Base-by-base conservation (phyloP, 2,797 vertebrate species). In the Hylomyscus alleni region DNA sequence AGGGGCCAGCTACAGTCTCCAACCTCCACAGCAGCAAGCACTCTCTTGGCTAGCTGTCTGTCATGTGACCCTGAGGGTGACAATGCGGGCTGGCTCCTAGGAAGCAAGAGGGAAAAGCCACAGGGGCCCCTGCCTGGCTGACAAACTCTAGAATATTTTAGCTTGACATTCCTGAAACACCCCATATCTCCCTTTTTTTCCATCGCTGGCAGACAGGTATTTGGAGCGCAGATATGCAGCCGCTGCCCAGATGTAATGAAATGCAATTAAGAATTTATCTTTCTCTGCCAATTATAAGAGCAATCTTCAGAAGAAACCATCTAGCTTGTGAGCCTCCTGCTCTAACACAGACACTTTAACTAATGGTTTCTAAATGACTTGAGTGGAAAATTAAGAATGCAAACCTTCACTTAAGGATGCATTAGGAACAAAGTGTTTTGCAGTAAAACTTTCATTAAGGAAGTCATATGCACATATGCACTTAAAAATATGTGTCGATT, bases 301-400 rank as follows among this genome's bases (percentile, higher is more conserved):
- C 95, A 97, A 96, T 97, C 98, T 98, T 98, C 96, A 95, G 97
- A 98, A 97, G 89, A 98, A 95, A 90, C 91, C 82, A 94, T 89
- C 96, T 94, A 84, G 96, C 89, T 96, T 96, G 89, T 81, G 81
- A 93, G 93, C 94, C 95, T 97, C 81, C 92, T 94, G 94, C 96
- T 98, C 97, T 96, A 96, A 90, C 96, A 96, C 91, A 96, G 94
- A 96, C 97, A 98, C 97, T 97, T 98, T 97, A 97, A 97, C 97
- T 98, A 97, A 98, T 96, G 95, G 95, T 90, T 98, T 95, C 98
- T 98, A 97, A 98, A 98, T 98, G 86, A 98, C 98, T 97, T 97
- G 92, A 98, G 97, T 97, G 96, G 95, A 97, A 96, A 98, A 97
- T 98, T 97, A 97, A 96, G 94, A 96, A 98, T 97, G 95, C 89